phyloP scores from a whole-genome alignment of 2,888 invertebrate species.

The Mesorhabditis sp. region DNA sequence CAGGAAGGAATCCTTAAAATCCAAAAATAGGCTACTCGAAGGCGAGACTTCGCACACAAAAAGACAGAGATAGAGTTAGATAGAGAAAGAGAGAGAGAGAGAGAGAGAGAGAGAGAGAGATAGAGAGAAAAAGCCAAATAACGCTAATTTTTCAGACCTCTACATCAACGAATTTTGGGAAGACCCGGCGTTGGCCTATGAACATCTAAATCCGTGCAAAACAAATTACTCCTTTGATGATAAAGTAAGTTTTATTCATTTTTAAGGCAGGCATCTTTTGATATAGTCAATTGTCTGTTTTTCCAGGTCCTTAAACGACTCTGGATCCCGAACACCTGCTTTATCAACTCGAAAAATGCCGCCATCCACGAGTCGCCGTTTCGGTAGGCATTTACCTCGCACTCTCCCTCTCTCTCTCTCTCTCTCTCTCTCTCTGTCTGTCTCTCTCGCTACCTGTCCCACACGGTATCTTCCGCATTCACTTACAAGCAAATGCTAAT shows the following conservation, averaged over 20 bases:
- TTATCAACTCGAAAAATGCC: constrained; percentile 56
- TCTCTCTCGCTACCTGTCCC: constrained; percentile 5
- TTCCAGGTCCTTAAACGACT: constrained; percentile 40
- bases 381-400: constrained; percentile 21
- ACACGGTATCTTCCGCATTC: not conserved
- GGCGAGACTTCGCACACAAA: too few species aligned
- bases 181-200: constrained; percentile 54
- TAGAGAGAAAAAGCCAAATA: not conserved
- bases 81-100: constrained; percentile 1
- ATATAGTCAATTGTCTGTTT: not conserved
- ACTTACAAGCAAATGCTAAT: not conserved
- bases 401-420: not conserved
- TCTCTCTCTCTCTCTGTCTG: not conserved
- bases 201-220: constrained; percentile 57
- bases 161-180: constrained; percentile 59
- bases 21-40: too few species aligned
- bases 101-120: too few species aligned
- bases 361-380: constrained; percentile 57
- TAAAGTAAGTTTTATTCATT: constrained; percentile 26
- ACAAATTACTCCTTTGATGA: constrained; percentile 57
- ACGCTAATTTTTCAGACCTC: constrained; percentile 42
- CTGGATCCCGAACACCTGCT: constrained; percentile 57
- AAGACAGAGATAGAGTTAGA: too few species aligned
- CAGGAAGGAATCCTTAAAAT: too few species aligned
- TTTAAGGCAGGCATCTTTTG: not conserved